Evolutionary conservation across 2,888 invertebrate species (phyloP).

Genomic region (Baronia brevicornis): DNA sequence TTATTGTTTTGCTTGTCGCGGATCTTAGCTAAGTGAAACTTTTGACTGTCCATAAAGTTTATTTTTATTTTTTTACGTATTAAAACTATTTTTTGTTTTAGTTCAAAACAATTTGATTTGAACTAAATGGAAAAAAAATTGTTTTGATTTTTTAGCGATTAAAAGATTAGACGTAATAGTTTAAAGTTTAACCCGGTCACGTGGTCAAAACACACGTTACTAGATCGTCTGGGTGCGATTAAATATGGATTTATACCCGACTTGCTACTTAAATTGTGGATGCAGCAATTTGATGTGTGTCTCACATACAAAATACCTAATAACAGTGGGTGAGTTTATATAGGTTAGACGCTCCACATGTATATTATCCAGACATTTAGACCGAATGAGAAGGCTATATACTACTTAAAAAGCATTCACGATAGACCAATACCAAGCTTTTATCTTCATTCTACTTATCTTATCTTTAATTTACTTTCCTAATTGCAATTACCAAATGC

Average conservation of each 20-base stretch:
- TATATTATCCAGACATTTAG: conserved; percentile 39
- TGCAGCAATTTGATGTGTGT: conserved; percentile 42
- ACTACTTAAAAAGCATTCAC: conserved; percentile 5
- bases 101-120: too few relatives aligned
- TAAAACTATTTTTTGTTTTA: conserved; percentile 1
- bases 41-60: too few relatives aligned
- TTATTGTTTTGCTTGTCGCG: too few relatives aligned
- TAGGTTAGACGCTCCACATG: conserved; percentile 19
- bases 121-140: too few relatives aligned
- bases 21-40: too few relatives aligned
- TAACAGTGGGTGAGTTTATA: conserved; percentile 35
- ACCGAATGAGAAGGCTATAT: conserved; percentile 27
- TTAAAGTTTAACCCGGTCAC: not conserved
- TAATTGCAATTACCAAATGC: conserved; percentile 7
- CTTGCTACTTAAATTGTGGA: conserved; percentile 32
- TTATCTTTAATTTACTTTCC: conserved; percentile 6
- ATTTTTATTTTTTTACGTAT: too few relatives aligned
- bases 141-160: too few relatives aligned
- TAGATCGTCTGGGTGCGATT: conserved; percentile 29
- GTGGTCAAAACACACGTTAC: conserved; percentile 8
- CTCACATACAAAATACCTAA: conserved; percentile 57
- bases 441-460: conserved; percentile 2
- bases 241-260: conserved; percentile 28
- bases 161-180: too few relatives aligned
- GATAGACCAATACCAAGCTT: conserved; percentile 1